These are phyloP conservation scores for Boleophthalmus pectinirostris DNA, from an alignment of 2,113 vertebrate species.

Conservation along the genomic window DNA sequence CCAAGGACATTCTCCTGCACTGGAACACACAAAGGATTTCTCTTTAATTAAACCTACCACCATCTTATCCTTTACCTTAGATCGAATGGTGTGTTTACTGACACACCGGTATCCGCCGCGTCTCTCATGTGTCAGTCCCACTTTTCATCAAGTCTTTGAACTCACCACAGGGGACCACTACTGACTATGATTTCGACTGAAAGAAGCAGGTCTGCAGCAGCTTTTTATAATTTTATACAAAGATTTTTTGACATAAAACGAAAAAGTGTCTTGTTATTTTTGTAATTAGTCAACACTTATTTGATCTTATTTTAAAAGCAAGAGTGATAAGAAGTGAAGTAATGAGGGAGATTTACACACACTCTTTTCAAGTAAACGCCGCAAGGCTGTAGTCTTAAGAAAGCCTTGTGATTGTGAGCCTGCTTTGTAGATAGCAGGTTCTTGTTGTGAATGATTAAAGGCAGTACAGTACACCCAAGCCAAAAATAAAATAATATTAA, in stretches of 20 bases:
- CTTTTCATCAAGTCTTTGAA: constrained; percentile 27
- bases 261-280: not conserved
- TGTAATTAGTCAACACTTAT: not conserved
- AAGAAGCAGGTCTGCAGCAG: constrained; percentile 3
- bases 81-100: constrained; percentile 20
- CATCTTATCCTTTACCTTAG: constrained; percentile 26
- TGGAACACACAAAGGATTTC: constrained; percentile 14
- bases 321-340: not conserved
- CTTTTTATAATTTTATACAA: not conserved
- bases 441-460: constrained; percentile 22
- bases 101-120: constrained; percentile 2
- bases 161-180: constrained; percentile 3
- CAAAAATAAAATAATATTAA: not conserved
- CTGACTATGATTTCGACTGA: constrained; percentile 9
- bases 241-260: not conserved
- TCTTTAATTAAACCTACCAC: constrained; percentile 47
- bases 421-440: constrained; percentile 29
- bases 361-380: constrained; percentile 42
- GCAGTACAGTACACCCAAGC: not conserved
- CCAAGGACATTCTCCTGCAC: constrained; percentile 30
- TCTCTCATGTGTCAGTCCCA: constrained; percentile 22
- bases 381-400: constrained; percentile 47
- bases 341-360: constrained; percentile 3
- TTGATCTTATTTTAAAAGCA: constrained; percentile 7
- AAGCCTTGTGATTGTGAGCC: constrained; percentile 51